These are phyloP conservation scores for Caenorhabditis drosophilae DNA, from an alignment of 2,888 invertebrate species.

Conservation along the genomic window DNA sequence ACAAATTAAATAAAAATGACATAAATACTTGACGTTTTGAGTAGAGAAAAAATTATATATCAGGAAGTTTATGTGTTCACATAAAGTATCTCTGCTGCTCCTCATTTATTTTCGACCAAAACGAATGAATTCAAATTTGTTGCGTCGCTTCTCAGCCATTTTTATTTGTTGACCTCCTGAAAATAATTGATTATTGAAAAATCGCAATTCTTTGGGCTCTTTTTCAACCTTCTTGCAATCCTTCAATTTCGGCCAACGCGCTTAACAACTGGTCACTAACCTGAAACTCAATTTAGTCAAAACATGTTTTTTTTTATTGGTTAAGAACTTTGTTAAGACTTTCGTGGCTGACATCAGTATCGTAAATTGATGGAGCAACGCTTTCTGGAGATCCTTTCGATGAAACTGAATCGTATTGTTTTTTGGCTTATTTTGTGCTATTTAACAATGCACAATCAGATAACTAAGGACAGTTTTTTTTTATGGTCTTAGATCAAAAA, in stretches of 20 bases:
- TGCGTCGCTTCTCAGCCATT: constrained; percentile 67
- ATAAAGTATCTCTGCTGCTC: too few species aligned
- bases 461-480: neutral
- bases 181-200: neutral
- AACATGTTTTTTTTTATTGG: too few species aligned
- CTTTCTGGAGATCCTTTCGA: constrained; percentile 49
- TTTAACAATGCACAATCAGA: constrained; percentile 6
- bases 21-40: neutral
- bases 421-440: constrained; percentile 6
- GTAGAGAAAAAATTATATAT: neutral
- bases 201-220: neutral
- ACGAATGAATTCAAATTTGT: constrained; percentile 69
- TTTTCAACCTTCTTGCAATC: constrained; percentile 50
- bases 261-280: constrained; percentile 43
- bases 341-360: constrained; percentile 37
- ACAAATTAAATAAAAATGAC: constrained; percentile 5
- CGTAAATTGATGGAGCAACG: constrained; percentile 32
- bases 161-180: constrained; percentile 37
- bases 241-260: constrained; percentile 56
- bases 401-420: constrained; percentile 14
- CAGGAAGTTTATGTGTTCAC: neutral
- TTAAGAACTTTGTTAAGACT: constrained; percentile 32
- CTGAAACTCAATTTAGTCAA: too few species aligned
- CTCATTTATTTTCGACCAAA: constrained; percentile 64
- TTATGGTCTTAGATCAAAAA: neutral